Base-by-base conservation (phyloP, 2,888 invertebrate species). In the Priocnemis perturbator region DNA sequence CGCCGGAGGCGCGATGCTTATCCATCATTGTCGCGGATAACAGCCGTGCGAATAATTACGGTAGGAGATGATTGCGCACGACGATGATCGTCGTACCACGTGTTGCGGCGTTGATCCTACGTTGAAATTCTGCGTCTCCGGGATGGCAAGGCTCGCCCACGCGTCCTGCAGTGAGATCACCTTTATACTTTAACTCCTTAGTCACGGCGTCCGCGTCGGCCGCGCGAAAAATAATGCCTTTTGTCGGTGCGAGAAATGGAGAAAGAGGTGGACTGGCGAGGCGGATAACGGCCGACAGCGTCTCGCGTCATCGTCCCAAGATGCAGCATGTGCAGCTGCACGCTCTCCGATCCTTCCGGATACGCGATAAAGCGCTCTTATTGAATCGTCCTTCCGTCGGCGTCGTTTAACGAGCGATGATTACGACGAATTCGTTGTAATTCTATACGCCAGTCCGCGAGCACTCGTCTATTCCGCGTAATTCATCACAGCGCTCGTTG, bases 101-200 rank as follows among this genome's bases (percentile, higher is more conserved):
- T 37, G n/a, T n/a, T n/a, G 37, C 37, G 37, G 7, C 37, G 37
- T 11, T 9, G 37, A 37, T 37, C 37, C 14, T 11, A 37, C 11
- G 37, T 37, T 37, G 14, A 37, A 37, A 23, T 21, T 26, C 11
- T 55, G 23, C 20, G 21, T 26, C 55, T 23, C 23, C 47, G 64
- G 21, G 5, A 50, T 57, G n/a, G 50, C 9, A 17, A 19, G 20
- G 19, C 30, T 63, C 78, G 79, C 60, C 21, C 85, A 85, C 84
- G 85, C 86, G 83, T 84, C 78, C 68, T 62, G n/a, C 44, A 61
- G 79, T 82, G 83, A 85, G 83, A 83, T 86, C 85, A 86, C 78
- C 82, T 81, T 84, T 82, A 83, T 83, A 83, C 80, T 82, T 79
- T 70, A 72, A 73, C 76, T 76, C 64, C 67, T 72, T 76, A 78